Evolutionary conservation across 2,797 vertebrate species (phyloP).

Genomic region (Trachops cirrhosus): DNA sequence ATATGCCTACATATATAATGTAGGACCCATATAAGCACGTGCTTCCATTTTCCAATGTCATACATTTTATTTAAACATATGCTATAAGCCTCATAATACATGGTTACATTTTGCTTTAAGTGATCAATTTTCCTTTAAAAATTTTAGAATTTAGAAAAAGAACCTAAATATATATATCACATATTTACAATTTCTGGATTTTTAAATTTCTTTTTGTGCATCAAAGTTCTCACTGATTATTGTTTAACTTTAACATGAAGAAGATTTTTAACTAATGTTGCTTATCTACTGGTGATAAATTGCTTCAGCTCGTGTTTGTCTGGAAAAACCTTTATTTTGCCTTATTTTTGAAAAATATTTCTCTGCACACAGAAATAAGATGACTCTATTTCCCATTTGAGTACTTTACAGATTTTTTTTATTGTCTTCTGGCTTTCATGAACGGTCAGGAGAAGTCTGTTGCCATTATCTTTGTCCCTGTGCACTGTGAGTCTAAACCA

Average conservation of each 20-base stretch:
- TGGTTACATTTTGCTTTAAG: not conserved
- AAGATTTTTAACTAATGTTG: not conserved
- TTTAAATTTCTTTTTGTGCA: not conserved
- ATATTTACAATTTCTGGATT: not conserved
- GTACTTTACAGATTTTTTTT: not conserved
- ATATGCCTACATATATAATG: not conserved
- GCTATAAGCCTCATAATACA: not conserved
- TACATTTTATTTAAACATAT: not conserved
- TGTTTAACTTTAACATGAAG: not conserved
- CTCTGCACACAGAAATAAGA: not conserved
- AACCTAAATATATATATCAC: not conserved
- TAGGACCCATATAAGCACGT: not conserved
- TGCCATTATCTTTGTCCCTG: rapidly evolving
- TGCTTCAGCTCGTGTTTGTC: not conserved
- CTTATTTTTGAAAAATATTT: not conserved
- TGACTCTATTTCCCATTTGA: not conserved
- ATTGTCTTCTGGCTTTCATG: not conserved
- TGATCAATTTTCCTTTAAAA: not conserved
- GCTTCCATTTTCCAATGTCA: not conserved
- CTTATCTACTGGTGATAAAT: not conserved
- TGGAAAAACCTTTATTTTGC: not conserved
- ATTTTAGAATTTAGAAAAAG: not conserved
- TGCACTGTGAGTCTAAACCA: rapidly evolving
- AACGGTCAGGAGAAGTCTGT: not conserved
- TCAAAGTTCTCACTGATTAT: not conserved